These are phyloP conservation scores for Siphamia tubifer DNA, from an alignment of 2,113 vertebrate genomes.

Conservation along the genomic window DNA sequence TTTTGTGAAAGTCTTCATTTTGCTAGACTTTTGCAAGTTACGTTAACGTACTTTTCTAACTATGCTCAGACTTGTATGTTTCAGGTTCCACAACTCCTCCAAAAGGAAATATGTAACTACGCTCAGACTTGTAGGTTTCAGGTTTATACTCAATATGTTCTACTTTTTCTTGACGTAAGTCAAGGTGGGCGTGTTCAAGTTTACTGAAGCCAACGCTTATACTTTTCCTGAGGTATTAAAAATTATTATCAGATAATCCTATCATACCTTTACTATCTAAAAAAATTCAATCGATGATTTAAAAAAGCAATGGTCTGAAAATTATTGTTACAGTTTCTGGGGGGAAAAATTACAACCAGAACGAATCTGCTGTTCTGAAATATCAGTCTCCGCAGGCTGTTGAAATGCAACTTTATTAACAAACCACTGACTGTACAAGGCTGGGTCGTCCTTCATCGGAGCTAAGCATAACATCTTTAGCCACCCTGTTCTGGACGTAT, in stretches of 20 bases:
- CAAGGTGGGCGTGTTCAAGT: background rate
- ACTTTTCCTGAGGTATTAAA: too few relatives aligned
- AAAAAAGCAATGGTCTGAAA: accelerated
- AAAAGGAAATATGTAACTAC: too few relatives aligned
- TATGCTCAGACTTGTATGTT: background rate
- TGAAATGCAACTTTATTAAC: conserved; percentile 70
- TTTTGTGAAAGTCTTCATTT: conserved; percentile 61
- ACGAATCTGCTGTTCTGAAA: conserved; percentile 44
- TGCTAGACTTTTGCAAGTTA: background rate
- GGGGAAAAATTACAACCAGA: background rate
- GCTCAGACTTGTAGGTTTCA: background rate
- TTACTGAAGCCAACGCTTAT: background rate
- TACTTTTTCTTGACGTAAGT: background rate
- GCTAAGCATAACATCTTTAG: background rate
- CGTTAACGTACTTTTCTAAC: background rate
- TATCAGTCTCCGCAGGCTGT: background rate
- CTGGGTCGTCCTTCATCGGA: conserved; percentile 64
- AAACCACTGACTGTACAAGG: background rate
- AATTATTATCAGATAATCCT: too few relatives aligned
- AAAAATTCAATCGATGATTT: background rate
- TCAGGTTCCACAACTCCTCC: too few relatives aligned
- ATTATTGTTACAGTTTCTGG: accelerated
- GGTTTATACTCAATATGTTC: too few relatives aligned
- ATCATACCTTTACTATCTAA: too few relatives aligned
- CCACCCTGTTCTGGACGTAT: background rate